phyloP scores from a whole-genome alignment of 2,113 vertebrate genomes.

The Pao palembangensis region DNA sequence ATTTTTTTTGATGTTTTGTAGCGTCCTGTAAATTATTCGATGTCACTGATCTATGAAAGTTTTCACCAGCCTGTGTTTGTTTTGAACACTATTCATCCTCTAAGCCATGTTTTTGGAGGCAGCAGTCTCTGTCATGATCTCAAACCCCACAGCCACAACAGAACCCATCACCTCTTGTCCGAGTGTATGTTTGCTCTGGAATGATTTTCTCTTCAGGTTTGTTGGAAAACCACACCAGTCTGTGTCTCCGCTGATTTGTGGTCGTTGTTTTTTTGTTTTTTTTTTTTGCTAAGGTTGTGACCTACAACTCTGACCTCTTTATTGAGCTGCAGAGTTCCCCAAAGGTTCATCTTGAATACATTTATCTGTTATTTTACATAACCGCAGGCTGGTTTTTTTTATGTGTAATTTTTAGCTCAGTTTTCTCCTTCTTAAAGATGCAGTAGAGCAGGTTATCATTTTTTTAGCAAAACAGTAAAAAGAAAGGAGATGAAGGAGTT shows the following conservation, averaged over 20 bases:
- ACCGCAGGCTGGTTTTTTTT: constrained; percentile 6
- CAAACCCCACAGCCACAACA: too few species aligned
- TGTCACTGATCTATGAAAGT: too few species aligned
- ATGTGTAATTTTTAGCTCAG: not conserved
- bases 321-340: constrained; percentile 12
- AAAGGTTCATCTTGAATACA: constrained; percentile 15
- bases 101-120: too few species aligned
- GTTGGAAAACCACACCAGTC: not conserved
- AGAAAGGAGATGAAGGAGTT: not conserved
- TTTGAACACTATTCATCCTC: too few species aligned
- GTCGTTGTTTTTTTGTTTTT: not conserved
- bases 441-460: not conserved
- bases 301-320: constrained; percentile 24
- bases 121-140: too few species aligned
- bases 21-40: too few species aligned
- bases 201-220: not conserved
- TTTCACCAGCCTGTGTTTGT: too few species aligned
- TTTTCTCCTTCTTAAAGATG: too few species aligned
- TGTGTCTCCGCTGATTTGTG: not conserved
- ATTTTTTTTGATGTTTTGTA: too few species aligned
- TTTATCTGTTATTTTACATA: constrained; percentile 12
- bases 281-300: constrained; percentile 18
- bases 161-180: too few species aligned
- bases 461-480: not conserved
- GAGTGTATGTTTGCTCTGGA: too few species aligned